Evolutionary conservation across 2,888 invertebrate genomes (phyloP).

Genomic region (Acanthopleura granulata): DNA sequence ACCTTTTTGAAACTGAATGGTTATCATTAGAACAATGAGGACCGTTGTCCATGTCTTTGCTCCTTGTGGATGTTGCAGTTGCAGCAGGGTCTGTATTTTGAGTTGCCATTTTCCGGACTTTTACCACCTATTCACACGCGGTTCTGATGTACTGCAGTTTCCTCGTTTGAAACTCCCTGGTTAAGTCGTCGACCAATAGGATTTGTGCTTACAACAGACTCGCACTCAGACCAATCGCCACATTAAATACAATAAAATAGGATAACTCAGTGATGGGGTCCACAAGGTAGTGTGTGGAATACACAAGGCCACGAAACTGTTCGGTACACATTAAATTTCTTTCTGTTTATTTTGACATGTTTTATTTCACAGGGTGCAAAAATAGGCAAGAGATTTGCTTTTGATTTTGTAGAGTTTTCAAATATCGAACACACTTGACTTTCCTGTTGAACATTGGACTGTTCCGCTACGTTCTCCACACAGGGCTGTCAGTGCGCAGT

Average conservation of each 20-base stretch:
- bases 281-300: no score
- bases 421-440: no score
- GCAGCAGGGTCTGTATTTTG: slow-evolving; percentile 23
- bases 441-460: no score
- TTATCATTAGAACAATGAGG: neutral
- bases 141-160: neutral
- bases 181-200: neutral
- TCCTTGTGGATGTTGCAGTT: neutral
- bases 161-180: neutral
- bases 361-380: no score
- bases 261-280: no score
- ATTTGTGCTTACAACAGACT: neutral
- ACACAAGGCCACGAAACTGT: no score
- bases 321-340: no score
- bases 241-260: neutral
- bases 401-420: no score
- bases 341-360: no score
- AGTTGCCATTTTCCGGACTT: slow-evolving; percentile 21
- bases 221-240: neutral
- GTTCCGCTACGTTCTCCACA: no score
- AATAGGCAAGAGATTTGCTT: no score
- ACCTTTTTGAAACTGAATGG: slow-evolving; percentile 22
- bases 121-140: neutral
- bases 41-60: slow-evolving; percentile 19
- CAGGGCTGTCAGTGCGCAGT: no score